Evolutionary conservation across 2,797 vertebrate species (phyloP).

Genomic region (Sebastes cheni): DNA sequence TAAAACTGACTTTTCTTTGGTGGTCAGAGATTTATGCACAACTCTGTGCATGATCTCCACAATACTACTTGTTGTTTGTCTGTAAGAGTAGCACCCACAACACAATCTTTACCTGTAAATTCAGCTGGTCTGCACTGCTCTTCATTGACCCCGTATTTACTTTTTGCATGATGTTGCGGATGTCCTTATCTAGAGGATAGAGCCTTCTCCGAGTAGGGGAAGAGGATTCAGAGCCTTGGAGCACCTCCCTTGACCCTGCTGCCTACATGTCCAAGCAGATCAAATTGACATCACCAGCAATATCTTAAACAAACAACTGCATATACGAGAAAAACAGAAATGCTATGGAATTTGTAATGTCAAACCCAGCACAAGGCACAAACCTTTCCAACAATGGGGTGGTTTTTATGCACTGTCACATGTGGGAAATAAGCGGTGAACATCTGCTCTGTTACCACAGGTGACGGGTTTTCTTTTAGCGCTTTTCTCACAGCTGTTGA

Average conservation of each 20-base stretch:
- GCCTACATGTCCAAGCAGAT: not conserved
- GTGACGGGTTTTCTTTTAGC: not conserved
- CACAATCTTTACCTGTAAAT: not conserved
- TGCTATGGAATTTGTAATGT: no score
- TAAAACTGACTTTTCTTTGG: no score
- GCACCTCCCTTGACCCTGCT: not conserved
- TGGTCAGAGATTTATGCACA: no score
- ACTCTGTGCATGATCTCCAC: not conserved
- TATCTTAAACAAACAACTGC: not conserved
- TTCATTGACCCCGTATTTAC: not conserved
- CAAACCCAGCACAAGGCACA: not conserved
- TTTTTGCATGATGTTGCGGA: not conserved
- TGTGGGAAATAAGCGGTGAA: slow-evolving; percentile 12
- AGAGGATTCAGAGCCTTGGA: not conserved
- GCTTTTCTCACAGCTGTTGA: not conserved
- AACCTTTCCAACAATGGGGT: slow-evolving; percentile 1
- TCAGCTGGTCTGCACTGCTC: not conserved
- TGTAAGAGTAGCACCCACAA: not conserved
- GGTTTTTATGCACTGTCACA: slow-evolving; percentile 14
- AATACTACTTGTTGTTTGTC: not conserved
- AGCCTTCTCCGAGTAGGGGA: not conserved
- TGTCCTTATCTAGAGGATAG: not conserved
- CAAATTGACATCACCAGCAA: not conserved
- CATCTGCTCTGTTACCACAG: not conserved
- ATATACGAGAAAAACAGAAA: not conserved